Evolutionary conservation across 2,888 invertebrate species (phyloP).

Genomic region (Liodrosophila aerea): DNA sequence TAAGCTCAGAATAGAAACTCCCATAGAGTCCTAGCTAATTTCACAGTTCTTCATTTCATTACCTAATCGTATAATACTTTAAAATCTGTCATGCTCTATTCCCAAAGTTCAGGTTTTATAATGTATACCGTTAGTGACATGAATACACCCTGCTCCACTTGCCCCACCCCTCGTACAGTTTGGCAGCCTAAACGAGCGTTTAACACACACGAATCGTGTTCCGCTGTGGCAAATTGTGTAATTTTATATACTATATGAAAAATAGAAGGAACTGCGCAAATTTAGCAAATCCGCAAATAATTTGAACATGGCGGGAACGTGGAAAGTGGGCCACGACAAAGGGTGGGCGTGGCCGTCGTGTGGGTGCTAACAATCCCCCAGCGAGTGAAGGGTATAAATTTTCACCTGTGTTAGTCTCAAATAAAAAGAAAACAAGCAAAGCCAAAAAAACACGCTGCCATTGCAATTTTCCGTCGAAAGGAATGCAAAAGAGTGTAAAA

Average conservation of each 20-base stretch:
- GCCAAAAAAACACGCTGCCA: constrained; percentile 59
- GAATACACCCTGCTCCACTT: not conserved
- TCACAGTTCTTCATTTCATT: too few relatives aligned
- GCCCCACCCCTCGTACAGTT: not conserved
- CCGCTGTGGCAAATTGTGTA: constrained; percentile 34
- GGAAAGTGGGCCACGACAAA: constrained; percentile 21
- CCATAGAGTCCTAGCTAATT: too few relatives aligned
- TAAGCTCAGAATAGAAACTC: too few relatives aligned
- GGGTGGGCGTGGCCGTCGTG: constrained; percentile 15
- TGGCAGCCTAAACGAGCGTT: constrained; percentile 44
- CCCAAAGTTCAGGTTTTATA: not conserved
- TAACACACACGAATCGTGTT: constrained; percentile 40
- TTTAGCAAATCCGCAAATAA: constrained; percentile 74
- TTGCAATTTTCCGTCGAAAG: constrained; percentile 63
- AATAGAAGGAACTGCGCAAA: constrained; percentile 40
- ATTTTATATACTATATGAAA: constrained; percentile 23
- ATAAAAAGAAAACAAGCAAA: too few relatives aligned
- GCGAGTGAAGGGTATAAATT: constrained; percentile 47
- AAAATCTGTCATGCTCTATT: too few relatives aligned
- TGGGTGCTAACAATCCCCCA: constrained; percentile 15
- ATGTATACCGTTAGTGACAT: not conserved
- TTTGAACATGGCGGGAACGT: constrained; percentile 54
- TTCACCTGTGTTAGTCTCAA: constrained; percentile 39
- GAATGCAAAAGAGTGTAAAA: constrained; percentile 72
- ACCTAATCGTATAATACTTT: too few relatives aligned